Base-by-base conservation (phyloP, 2,797 vertebrate species). In the Bovichtus diacanthus region DNA sequence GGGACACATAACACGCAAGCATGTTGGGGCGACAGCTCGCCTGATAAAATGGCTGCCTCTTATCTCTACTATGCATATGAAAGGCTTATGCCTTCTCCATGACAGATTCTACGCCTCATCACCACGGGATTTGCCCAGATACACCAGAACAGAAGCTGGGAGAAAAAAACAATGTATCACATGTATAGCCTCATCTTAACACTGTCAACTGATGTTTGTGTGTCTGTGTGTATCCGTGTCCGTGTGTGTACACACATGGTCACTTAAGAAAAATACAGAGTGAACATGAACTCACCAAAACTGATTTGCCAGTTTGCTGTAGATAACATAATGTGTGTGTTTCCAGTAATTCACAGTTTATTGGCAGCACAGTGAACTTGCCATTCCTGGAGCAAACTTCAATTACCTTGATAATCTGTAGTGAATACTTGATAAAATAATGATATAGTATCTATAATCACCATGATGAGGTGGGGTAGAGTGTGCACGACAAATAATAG, bases 61-160 rank as follows among this genome's bases (percentile, higher is more conserved):
- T 95, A 96, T 95, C 95, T 95, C 93, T 67, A 71, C 91, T 90
- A 91, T 95, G 92, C 94, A 95, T 94, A 94, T 95, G 93, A 96
- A 95, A 95, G 94, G 94, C 95, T 95, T 95, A 94, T 90, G 92
- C 87, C 85, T 93, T 94, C 93, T 94, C 91, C 76, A 80, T 94
- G 94, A 95, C 94, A 95, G 92, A 94, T 90, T 93, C 88, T 87
- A 90, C 63, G 89, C 90, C 94, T 93, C 91, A 88, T 93, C 94
- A 87, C 87, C 84, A 75, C 71, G 90, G 93, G 93, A 95, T 95
- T 95, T 94, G 90, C 91, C 86, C 85, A 92, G 92, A 91, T 93
- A 91, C 85, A 88, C 86, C 88, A 90, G 87, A 91, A 92, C 87
- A 89, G 89, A 87, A 85, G 86, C 88, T 67, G 81, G 82, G 78